phyloP scores from a whole-genome alignment of 2,113 vertebrate genomes.

The Setophaga coronata region DNA sequence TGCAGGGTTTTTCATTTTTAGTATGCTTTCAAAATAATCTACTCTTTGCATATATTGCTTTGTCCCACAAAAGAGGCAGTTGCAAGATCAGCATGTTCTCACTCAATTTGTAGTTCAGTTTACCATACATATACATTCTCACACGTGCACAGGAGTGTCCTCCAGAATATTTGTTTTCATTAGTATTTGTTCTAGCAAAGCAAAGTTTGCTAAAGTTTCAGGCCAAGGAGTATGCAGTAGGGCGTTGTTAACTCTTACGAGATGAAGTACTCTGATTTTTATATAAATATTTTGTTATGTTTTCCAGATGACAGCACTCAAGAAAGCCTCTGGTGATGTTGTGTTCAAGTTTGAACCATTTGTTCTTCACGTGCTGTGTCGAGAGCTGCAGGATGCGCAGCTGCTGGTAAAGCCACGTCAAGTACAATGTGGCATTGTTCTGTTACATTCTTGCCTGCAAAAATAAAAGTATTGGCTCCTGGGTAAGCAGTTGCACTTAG shows the following conservation, averaged over 20 bases:
- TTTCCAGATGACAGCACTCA: slow-evolving; percentile 77
- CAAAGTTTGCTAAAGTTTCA: neutral
- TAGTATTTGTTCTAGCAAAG: neutral
- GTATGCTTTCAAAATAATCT: neutral
- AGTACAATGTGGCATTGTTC: neutral
- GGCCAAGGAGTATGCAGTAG: neutral
- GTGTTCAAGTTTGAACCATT: slow-evolving; percentile 93
- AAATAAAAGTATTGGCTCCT: neutral
- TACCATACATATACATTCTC: neutral
- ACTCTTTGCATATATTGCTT: neutral
- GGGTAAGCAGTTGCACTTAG: neutral
- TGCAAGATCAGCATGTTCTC: neutral
- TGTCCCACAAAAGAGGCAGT: neutral
- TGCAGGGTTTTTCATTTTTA: fast-evolving
- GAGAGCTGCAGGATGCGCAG: slow-evolving; percentile 84
- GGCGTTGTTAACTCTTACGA: neutral
- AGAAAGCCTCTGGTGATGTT: slow-evolving; percentile 72
- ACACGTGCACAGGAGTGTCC: neutral
- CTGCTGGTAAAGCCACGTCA: slow-evolving; percentile 78
- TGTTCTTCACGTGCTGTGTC: slow-evolving; percentile 90
- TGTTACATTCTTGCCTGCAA: neutral
- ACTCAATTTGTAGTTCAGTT: neutral
- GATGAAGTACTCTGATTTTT: neutral
- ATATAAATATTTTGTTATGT: neutral
- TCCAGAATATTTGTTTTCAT: neutral